Conservation (phyloP, 2,113 vertebrate species). For the Scalopus aquaticus region DNA sequence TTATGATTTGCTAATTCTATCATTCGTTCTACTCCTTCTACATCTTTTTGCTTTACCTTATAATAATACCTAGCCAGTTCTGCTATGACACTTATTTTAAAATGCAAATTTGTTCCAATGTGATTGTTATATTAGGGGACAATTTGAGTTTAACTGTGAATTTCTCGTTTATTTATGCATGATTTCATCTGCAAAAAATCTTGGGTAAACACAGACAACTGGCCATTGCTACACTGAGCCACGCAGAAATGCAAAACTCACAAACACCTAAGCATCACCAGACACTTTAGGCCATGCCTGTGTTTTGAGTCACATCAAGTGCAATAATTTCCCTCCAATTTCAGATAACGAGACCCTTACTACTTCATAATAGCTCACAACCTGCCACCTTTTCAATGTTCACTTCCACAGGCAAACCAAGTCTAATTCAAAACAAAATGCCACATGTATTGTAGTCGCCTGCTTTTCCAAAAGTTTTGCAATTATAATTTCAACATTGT, state of each 20-base stretch:
- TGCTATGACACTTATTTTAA: neutral
- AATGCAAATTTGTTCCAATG: neutral
- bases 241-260: neutral
- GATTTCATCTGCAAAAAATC: neutral
- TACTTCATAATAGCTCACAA: neutral
- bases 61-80: neutral
- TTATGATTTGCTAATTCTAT: neutral
- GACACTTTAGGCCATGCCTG: too few species aligned
- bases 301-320: neutral
- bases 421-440: neutral
- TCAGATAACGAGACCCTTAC: neutral
- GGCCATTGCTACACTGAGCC: neutral
- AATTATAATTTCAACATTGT: neutral
- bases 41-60: neutral
- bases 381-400: neutral
- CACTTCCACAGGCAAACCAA: neutral
- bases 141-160: neutral
- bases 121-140: neutral
- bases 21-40: neutral
- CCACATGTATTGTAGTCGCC: neutral
- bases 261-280: neutral
- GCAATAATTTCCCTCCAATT: neutral
- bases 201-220: neutral
- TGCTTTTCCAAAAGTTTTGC: neutral
- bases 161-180: neutral